These are phyloP conservation scores for Caprella mutica DNA, from an alignment of 2,888 invertebrate genomes.

Conservation along the genomic window DNA sequence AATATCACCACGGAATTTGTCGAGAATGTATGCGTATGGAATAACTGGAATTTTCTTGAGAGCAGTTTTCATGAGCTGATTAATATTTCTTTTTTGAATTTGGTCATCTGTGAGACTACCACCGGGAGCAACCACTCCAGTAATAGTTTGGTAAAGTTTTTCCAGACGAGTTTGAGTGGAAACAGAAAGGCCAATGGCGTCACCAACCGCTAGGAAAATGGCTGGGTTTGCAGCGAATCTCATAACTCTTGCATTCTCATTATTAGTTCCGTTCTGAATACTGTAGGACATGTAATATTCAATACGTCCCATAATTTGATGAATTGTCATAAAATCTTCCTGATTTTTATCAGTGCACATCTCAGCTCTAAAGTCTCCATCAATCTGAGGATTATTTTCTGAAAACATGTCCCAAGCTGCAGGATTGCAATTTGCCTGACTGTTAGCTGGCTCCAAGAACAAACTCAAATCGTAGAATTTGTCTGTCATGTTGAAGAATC, in stretches of 20 bases:
- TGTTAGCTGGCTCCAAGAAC: slow-evolving; percentile 63
- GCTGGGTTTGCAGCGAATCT: too few species aligned
- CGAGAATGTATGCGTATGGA: slow-evolving; percentile 71
- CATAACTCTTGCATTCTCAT: too few species aligned
- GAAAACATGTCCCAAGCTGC: slow-evolving; percentile 41
- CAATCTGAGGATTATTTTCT: slow-evolving; percentile 44
- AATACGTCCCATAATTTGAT: slow-evolving; percentile 39
- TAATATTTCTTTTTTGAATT: too few species aligned
- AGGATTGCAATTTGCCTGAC: slow-evolving; percentile 40
- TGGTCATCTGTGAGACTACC: too few species aligned
- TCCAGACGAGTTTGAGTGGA: slow-evolving; percentile 41
- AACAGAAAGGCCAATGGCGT: slow-evolving; percentile 39
- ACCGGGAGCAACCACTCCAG: too few species aligned
- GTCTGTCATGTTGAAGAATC: slow-evolving; percentile 65
- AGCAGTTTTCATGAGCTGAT: too few species aligned
- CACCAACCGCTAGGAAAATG: slow-evolving; percentile 39
- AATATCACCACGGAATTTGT: slow-evolving; percentile 44
- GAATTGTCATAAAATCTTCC: slow-evolving; percentile 36
- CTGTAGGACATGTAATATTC: slow-evolving; percentile 38
- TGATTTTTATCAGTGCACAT: slow-evolving; percentile 37
- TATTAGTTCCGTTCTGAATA: too few species aligned
- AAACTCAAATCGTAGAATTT: slow-evolving; percentile 75
- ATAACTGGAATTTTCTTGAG: too few species aligned
- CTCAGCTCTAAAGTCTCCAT: slow-evolving; percentile 61
- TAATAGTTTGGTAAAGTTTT: too few species aligned